Percentiles rank a stretch among this genome's conserved stretches.
These are phyloP conservation scores for Chaitophorus viminalis DNA, from an alignment of 2,888 invertebrate genomes.

Conservation along the genomic window DNA sequence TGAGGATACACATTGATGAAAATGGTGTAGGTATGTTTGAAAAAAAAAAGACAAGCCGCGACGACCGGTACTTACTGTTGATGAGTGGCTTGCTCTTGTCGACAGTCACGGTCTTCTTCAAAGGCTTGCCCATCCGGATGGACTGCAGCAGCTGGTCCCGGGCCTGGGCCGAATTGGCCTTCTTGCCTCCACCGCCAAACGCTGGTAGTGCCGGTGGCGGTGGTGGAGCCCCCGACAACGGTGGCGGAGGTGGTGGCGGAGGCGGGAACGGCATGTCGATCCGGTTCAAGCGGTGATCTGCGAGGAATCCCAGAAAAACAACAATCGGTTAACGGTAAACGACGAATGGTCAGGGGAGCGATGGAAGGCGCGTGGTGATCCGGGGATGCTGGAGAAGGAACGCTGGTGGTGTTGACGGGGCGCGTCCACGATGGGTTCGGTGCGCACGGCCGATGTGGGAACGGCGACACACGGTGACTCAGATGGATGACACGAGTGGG, in stretches of 20 bases:
- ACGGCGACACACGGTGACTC: neutral
- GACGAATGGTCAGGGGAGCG: neutral
- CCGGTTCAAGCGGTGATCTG: neutral
- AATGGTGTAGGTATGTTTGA: neutral
- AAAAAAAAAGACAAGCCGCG: neutral
- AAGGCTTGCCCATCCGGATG: slow-evolving; percentile 82
- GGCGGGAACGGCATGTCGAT: slow-evolving; percentile 63
- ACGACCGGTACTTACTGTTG: slow-evolving; percentile 71
- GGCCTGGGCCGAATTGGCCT: slow-evolving; percentile 68
- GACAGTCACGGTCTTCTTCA: slow-evolving; percentile 88
- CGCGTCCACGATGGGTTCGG: neutral
- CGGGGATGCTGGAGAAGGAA: neutral
- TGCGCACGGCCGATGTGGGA: neutral
- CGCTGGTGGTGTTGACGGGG: neutral
- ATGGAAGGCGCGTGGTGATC: neutral
- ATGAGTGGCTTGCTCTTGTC: slow-evolving; percentile 88
- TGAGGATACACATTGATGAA: neutral
- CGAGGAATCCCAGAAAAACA: neutral
- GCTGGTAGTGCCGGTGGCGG: slow-evolving; percentile 67
- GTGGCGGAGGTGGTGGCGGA: slow-evolving; percentile 70
- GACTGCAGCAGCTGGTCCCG: slow-evolving; percentile 81
- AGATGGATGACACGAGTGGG: neutral
- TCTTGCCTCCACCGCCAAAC: slow-evolving; percentile 68
- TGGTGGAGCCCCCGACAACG: slow-evolving; percentile 67
- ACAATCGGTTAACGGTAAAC: neutral